A percentile compares a stretch with the other conserved stretches of the same genome.
Evolutionary conservation across 30 jellyfish, hydroid and myxozoan species (phyloP).

Genomic region (Pseudorhiza aurosa): DNA sequence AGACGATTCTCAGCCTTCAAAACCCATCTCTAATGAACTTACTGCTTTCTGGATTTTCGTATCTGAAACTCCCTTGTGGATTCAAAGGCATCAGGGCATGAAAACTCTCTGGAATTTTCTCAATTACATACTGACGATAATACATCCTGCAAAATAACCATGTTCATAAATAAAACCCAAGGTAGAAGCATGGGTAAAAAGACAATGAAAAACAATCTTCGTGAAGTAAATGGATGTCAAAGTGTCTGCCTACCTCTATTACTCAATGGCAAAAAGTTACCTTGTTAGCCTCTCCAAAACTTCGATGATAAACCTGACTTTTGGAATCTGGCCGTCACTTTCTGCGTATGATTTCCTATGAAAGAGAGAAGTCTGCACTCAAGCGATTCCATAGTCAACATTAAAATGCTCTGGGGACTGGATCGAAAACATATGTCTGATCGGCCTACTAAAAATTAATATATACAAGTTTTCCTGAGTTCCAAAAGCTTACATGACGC

Average conservation of each 20-base stretch:
- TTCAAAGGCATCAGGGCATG: slow-evolving; percentile 67
- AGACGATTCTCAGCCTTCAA: no score
- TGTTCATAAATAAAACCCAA: not conserved
- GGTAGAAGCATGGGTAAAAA: not conserved
- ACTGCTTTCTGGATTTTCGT: slow-evolving; percentile 78
- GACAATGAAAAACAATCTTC: not conserved
- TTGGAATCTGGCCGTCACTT: slow-evolving; percentile 43
- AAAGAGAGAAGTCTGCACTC: no score
- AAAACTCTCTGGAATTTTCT: slow-evolving; percentile 61
- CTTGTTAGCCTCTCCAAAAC: slow-evolving; percentile 88
- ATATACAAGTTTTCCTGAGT: no score
- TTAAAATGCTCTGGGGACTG: no score
- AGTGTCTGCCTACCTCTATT: not conserved
- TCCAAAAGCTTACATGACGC: no score
- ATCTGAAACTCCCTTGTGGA: slow-evolving; percentile 89
- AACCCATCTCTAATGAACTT: not conserved
- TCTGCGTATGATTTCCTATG: slow-evolving; percentile 84
- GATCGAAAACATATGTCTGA: no score
- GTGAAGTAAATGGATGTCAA: not conserved
- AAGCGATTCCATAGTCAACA: no score
- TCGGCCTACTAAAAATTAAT: no score
- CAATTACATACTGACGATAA: slow-evolving; percentile 49
- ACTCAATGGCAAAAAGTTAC: slow-evolving; percentile 24
- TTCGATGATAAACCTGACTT: slow-evolving; percentile 80
- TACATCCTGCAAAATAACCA: slow-evolving; percentile 16